phyloP scores from a whole-genome alignment of 2,113 vertebrate genomes.

The Nerophis lumbriciformis region DNA sequence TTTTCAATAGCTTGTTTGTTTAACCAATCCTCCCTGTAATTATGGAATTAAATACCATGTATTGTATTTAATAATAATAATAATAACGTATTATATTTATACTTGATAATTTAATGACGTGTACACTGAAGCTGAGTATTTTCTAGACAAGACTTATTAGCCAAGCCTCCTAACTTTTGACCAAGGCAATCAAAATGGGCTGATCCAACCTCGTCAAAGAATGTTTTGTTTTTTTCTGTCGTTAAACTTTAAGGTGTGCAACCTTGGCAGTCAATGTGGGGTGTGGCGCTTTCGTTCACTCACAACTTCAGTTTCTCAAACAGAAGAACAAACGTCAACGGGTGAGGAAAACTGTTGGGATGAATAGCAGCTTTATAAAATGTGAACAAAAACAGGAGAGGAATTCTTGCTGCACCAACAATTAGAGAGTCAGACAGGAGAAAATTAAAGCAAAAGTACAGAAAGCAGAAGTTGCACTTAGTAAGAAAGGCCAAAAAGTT shows the following conservation, averaged over 20 bases:
- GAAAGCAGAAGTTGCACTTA: background rate
- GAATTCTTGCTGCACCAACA: too few relatives aligned
- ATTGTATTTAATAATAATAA: too few relatives aligned
- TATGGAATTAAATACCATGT: too few relatives aligned
- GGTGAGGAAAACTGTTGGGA: background rate
- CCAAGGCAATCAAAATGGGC: background rate
- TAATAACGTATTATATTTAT: too few relatives aligned
- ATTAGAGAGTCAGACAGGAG: background rate
- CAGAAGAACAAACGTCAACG: background rate
- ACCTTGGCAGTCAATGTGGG: conserved; percentile 1
- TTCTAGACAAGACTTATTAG: background rate
- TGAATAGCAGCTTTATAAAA: background rate
- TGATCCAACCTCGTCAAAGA: conserved; percentile 10
- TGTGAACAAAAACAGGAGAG: background rate
- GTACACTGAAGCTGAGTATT: background rate
- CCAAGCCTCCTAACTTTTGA: background rate
- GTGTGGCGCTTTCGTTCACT: background rate
- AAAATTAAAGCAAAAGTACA: background rate
- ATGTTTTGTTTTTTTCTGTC: conserved; percentile 21
- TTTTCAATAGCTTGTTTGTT: too few relatives aligned
- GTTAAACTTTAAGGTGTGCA: conserved; percentile 20
- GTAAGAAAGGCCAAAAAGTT: conserved; percentile 1
- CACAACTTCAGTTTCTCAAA: background rate
- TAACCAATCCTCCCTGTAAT: too few relatives aligned
- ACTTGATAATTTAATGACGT: background rate